These are phyloP conservation scores for Gymnoscelis rufifasciata DNA, from an alignment of 2,888 invertebrate species.

Conservation along the genomic window DNA sequence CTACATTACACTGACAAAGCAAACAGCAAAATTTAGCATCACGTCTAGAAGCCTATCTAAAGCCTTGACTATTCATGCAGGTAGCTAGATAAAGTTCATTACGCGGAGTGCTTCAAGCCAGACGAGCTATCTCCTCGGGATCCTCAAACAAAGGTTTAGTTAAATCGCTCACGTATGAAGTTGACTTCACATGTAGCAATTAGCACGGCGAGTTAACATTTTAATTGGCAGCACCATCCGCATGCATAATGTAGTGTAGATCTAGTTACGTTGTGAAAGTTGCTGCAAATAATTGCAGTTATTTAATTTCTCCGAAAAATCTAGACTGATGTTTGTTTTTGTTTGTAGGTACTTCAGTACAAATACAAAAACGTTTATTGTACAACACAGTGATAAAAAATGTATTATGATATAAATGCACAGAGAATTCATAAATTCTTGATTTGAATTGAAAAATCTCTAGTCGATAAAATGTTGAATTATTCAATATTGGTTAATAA, in stretches of 20 bases:
- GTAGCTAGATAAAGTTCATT: background rate
- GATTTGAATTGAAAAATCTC: too few species aligned
- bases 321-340: too few species aligned
- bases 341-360: too few species aligned
- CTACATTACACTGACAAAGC: background rate
- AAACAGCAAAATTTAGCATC: too few species aligned
- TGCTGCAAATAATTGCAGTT: slow-evolving; percentile 13
- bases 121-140: background rate
- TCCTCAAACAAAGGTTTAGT: slow-evolving; percentile 4
- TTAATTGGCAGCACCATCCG: slow-evolving; percentile 19
- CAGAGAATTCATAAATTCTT: too few species aligned
- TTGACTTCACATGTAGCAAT: slow-evolving; percentile 20
- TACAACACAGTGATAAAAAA: too few species aligned
- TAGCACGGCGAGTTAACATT: slow-evolving; percentile 19
- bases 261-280: slow-evolving; percentile 25
- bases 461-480: too few species aligned
- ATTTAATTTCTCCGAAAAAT: slow-evolving; percentile 15
- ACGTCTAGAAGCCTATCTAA: too few species aligned
- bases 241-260: slow-evolving; percentile 20
- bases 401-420: too few species aligned
- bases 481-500: too few species aligned
- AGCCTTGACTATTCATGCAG: background rate
- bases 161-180: slow-evolving; percentile 16
- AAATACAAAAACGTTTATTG: too few species aligned
- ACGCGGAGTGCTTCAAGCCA: background rate